Percentiles rank a stretch among this genome's conserved stretches.
Conservation (phyloP, 2,797 vertebrate genomes). For the Sebastes itinus region DNA sequence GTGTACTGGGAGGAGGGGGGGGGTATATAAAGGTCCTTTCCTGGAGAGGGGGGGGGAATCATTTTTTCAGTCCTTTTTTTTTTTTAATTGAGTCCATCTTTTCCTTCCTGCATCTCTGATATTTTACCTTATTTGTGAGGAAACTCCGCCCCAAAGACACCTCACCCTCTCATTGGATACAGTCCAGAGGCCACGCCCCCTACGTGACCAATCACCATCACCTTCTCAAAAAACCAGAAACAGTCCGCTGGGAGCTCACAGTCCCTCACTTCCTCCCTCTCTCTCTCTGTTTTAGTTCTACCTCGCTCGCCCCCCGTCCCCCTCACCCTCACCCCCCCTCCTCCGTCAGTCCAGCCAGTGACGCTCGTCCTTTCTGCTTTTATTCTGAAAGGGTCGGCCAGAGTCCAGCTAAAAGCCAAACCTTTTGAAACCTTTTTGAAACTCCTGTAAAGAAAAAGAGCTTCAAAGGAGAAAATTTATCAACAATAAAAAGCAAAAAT, state of each 20-base stretch:
- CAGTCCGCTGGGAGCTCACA: conserved; percentile 31
- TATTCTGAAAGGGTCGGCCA: conserved; percentile 67
- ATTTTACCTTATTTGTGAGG: conserved; percentile 32
- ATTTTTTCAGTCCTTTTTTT: conserved; percentile 43
- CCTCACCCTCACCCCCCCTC: conserved; percentile 4
- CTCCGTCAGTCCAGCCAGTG: conserved; percentile 61
- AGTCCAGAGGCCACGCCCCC: conserved; percentile 38
- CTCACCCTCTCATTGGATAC: neutral
- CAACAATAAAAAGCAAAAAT: conserved; percentile 15
- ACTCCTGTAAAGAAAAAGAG: conserved; percentile 69
- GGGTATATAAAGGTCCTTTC: conserved; percentile 42
- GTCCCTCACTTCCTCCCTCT: conserved; percentile 8
- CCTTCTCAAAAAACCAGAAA: conserved; percentile 27
- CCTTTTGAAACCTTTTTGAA: conserved; percentile 38
- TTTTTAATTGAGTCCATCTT: conserved; percentile 34
- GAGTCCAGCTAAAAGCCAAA: conserved; percentile 59
- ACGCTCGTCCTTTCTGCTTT: conserved; percentile 58
- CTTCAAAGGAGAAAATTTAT: conserved; percentile 60
- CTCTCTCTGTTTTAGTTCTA: conserved; percentile 28
- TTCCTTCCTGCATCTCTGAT: conserved; percentile 7
- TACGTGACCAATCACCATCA: conserved; percentile 15
- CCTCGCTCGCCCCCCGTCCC: conserved; percentile 5
- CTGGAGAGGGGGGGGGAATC: neutral
- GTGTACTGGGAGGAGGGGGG: neutral
- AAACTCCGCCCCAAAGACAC: neutral